A percentile compares a stretch with the other conserved stretches of the same genome.
These are phyloP conservation scores for Phasia obesa DNA, from an alignment of 2,888 invertebrate genomes.

Conservation along the genomic window DNA sequence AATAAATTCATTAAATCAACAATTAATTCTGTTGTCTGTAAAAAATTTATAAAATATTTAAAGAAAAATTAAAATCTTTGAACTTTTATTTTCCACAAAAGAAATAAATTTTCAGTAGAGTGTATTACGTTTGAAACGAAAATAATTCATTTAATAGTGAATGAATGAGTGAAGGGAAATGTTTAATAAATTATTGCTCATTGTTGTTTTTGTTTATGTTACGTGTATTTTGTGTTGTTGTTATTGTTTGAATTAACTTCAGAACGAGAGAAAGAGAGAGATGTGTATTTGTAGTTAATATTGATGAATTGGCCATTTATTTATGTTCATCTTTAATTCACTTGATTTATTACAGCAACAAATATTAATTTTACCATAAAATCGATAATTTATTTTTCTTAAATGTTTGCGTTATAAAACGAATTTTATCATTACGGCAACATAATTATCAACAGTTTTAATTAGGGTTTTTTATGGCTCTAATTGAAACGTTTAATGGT, in stretches of 20 bases:
- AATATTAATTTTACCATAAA: conserved; percentile 3
- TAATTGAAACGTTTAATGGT: no score
- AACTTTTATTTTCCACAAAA: conserved; percentile 22
- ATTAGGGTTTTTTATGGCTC: no score
- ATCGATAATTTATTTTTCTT: conserved; percentile 15
- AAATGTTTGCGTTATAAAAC: no score
- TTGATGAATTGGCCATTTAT: conserved; percentile 35
- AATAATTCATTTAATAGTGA: conserved; percentile 30
- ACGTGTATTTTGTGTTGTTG: conserved; percentile 21
- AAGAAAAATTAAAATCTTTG: conserved; percentile 10
- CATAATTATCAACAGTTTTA: no score
- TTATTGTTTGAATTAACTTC: conserved; percentile 2
- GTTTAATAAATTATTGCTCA: conserved; percentile 34
- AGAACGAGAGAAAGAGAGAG: not conserved
- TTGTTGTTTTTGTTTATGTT: conserved; percentile 19
- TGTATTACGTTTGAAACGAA: not conserved
- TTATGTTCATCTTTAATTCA: conserved; percentile 36
- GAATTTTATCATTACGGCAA: no score
- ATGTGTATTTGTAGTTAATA: conserved; percentile 10
- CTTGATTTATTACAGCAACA: conserved; percentile 28
- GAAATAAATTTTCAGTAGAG: not conserved
- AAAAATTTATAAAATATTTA: conserved; percentile 15
- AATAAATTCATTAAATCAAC: conserved; percentile 32
- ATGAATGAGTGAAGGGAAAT: not conserved
- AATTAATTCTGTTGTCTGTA: not conserved